Base-by-base conservation (phyloP, 2,888 invertebrate species). In the Clitarchus hookeri region DNA sequence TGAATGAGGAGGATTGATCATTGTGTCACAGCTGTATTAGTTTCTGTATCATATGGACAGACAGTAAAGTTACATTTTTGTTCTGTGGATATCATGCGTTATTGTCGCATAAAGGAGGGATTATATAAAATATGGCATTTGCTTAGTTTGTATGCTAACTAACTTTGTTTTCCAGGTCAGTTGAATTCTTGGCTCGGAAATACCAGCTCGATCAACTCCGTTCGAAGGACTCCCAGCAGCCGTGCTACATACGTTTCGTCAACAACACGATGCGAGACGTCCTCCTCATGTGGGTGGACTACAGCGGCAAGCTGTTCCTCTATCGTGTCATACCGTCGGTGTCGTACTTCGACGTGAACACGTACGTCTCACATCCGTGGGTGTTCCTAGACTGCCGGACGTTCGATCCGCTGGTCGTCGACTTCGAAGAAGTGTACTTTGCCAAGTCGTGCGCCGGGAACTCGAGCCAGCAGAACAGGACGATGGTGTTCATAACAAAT, bases 291-390 rank as follows among this genome's bases (percentile, higher is more conserved):
- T 97, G 98, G 98, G 93, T 97, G 26, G 95, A 97, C 91, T 97
- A 95, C 90, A 91, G 93, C 82, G 97, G 97, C 0, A 90, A 90
- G 0, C 93, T 93, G 77, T 92, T 94, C 3, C 93, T 93, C 85
- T 96, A 96, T 90, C 92, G 92, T 6, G 92, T 93, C 0, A 90
- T 97, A n/a, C 90, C 91, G 0, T 93, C 94, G 0, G 91, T 91
- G 0, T 92, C 92, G 8, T 93, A 91, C 89, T 92, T 94, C 85
- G 94, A 95, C 89, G 93, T 97, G 0, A 95, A 96, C 89, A 96
- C 97, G 0, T 98, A 93, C 90, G 94, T 95, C 23, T 95, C 95
- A 0, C 97, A 98, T 91, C 96, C 96, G 0, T 98, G 97, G 97
- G 94, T 97, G 88, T 97, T 97, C 90, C 92, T 95, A 0, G 96